phyloP scores from a whole-genome alignment of 2,797 vertebrate genomes.

The Periparus ater region DNA sequence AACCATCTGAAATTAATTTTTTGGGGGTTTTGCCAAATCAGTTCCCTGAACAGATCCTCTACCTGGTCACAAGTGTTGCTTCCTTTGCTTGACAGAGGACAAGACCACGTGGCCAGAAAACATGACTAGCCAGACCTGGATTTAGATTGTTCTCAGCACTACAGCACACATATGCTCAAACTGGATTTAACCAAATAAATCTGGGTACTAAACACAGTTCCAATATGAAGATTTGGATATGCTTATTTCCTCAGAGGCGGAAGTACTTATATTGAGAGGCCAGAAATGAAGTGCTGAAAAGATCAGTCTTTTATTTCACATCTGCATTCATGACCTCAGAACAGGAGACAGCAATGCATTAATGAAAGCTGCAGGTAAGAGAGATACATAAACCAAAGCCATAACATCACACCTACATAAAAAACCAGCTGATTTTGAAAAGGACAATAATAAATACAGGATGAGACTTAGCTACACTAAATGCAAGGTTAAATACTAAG shows the following conservation, averaged over 20 bases:
- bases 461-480: neutral
- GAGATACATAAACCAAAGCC: neutral
- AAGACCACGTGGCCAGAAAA: neutral
- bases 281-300: neutral
- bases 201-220: neutral
- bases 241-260: neutral
- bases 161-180: neutral
- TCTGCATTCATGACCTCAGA: neutral
- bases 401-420: neutral
- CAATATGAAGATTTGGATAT: neutral
- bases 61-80: neutral
- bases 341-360: neutral
- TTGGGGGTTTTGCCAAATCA: rapidly evolving
- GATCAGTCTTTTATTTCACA: neutral
- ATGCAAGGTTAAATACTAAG: neutral
- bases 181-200: neutral
- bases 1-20: neutral
- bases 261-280: neutral
- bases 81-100: neutral
- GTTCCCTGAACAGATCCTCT: neutral
- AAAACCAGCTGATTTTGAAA: neutral
- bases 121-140: neutral
- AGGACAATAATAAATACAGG: neutral
- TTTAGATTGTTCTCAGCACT: neutral
- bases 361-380: neutral